Conservation (phyloP, 2,113 vertebrate species). For the Semnornis frantzii region DNA sequence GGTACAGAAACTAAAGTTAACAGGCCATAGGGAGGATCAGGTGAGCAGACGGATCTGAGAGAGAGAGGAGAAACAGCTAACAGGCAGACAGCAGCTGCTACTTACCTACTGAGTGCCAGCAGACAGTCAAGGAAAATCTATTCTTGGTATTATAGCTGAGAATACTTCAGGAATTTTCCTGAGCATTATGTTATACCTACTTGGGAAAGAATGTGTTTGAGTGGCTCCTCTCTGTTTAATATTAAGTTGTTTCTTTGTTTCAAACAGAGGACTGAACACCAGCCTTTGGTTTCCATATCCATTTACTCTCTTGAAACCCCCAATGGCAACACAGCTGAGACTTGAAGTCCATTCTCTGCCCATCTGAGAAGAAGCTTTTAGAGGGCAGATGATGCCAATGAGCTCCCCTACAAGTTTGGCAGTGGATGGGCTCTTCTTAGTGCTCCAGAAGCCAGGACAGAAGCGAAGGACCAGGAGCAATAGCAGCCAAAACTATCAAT, state of each 20-base stretch:
- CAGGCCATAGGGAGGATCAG: not conserved
- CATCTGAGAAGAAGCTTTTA: not conserved
- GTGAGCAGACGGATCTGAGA: not conserved
- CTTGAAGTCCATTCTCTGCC: rapidly evolving
- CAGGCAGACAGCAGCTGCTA: not conserved
- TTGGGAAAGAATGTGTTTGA: not conserved
- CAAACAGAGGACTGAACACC: not conserved
- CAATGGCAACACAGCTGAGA: not conserved
- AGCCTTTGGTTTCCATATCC: not conserved
- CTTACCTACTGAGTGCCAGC: not conserved
- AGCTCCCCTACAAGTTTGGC: not conserved
- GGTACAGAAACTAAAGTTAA: not conserved
- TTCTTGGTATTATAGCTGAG: not conserved
- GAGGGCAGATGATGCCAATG: not conserved
- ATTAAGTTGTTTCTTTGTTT: not conserved
- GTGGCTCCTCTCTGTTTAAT: not conserved
- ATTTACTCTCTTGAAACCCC: not conserved
- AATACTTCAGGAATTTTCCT: not conserved
- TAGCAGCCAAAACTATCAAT: slow-evolving; percentile 33
- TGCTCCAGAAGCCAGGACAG: slow-evolving; percentile 36
- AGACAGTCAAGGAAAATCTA: not conserved
- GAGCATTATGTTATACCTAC: not conserved
- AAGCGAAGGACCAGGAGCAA: slow-evolving; percentile 21
- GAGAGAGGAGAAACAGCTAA: not conserved
- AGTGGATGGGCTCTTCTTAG: not conserved